phyloP scores from a whole-genome alignment of 2,888 invertebrate species.

The Linyphia triangularis region DNA sequence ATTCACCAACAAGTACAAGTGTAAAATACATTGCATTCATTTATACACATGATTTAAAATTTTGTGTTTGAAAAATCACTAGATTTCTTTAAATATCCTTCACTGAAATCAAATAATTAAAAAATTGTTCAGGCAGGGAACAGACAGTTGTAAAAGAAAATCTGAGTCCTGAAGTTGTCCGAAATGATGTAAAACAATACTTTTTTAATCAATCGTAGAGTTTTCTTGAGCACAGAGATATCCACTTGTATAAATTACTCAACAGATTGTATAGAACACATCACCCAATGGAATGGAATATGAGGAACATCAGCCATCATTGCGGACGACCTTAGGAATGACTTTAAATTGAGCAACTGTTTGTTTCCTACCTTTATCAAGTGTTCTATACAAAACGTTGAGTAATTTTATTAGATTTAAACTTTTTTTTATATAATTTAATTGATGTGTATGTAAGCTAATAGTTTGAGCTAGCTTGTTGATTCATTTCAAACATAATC shows the following conservation, averaged over 20 bases:
- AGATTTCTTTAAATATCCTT: neutral
- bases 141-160: conserved; percentile 27
- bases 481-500: neutral
- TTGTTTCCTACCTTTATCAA: conserved; percentile 29
- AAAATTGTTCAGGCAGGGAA: conserved; percentile 21
- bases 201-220: neutral
- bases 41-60: neutral
- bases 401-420: conserved; percentile 25
- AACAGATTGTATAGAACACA: conserved; percentile 28
- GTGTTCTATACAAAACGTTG: conserved; percentile 22
- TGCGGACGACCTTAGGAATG: conserved; percentile 25
- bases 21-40: neutral
- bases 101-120: neutral
- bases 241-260: conserved; percentile 17
- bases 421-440: neutral
- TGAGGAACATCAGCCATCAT: neutral
- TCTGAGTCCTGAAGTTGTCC: conserved; percentile 30
- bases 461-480: neutral
- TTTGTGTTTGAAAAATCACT: neutral
- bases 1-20: neutral
- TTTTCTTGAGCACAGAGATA: neutral
- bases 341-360: conserved; percentile 30
- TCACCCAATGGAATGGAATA: neutral
- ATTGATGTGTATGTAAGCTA: too few relatives aligned
- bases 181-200: conserved; percentile 27